These are phyloP conservation scores for Cryptotis parvus DNA, from an alignment of 2,113 vertebrate genomes.

Conservation along the genomic window DNA sequence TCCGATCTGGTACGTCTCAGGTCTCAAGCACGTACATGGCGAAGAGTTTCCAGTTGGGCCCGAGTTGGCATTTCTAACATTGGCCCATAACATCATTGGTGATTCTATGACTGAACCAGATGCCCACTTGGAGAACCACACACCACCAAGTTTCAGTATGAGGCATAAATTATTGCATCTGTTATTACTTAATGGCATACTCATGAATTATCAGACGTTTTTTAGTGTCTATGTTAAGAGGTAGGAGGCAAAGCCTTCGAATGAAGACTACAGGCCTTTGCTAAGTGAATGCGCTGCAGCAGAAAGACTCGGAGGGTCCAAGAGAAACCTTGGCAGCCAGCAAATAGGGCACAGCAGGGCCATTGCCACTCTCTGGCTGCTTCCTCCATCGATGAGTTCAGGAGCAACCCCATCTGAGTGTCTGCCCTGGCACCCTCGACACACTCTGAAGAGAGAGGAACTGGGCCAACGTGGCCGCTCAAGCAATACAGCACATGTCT, in stretches of 20 bases:
- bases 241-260: neutral
- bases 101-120: neutral
- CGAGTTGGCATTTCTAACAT: constrained; percentile 13
- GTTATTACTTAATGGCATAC: too few species aligned
- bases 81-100: neutral
- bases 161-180: neutral
- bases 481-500: too few species aligned
- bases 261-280: neutral
- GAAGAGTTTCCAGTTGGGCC: neutral
- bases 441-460: too few species aligned
- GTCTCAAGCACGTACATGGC: neutral
- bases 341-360: neutral
- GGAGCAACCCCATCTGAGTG: neutral
- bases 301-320: neutral
- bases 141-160: neutral
- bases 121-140: neutral
- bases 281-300: neutral
- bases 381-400: neutral
- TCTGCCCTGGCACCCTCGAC: neutral
- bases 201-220: neutral
- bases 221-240: neutral
- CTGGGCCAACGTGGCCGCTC: too few species aligned
- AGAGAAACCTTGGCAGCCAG: neutral
- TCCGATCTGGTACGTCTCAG: neutral
- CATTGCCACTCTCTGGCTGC: neutral